A percentile compares a stretch with the other conserved stretches of the same genome.
Conservation (phyloP, 2,113 vertebrate genomes). For the Laticauda colubrina region DNA sequence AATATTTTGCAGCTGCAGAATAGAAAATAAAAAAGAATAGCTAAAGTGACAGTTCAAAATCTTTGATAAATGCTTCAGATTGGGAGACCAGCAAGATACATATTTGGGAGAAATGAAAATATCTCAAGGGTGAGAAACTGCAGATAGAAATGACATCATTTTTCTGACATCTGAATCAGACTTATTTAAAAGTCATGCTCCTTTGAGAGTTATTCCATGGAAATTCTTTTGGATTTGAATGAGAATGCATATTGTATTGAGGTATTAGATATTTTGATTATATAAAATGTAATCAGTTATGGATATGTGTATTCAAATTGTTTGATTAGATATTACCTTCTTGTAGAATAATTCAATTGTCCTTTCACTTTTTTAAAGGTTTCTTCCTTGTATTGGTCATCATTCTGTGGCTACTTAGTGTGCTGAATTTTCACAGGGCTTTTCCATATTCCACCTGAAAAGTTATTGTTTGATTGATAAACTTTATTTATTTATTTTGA, state of each 20-base stretch:
- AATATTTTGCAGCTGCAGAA: neutral
- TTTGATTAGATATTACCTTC: neutral
- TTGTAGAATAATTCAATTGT: neutral
- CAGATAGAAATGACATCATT: neutral
- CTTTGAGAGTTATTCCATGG: neutral
- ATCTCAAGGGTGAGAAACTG: neutral
- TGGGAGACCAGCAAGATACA: neutral
- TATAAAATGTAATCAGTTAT: neutral
- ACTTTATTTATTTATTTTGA: neutral
- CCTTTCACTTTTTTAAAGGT: neutral
- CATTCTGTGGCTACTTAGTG: neutral
- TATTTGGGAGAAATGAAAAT: neutral
- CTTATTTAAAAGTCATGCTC: neutral
- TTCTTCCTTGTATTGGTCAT: neutral
- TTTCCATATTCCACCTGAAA: neutral
- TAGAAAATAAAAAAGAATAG: neutral
- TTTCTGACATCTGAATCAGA: neutral
- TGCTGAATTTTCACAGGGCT: neutral
- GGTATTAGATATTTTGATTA: neutral
- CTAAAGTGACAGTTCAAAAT: neutral
- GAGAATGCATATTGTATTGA: neutral
- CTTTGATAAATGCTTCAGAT: neutral
- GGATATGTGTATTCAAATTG: neutral
- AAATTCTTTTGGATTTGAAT: neutral
- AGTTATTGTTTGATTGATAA: neutral